Conservation (phyloP, 2,113 vertebrate species). For the Ptilonorhynchus violaceus region DNA sequence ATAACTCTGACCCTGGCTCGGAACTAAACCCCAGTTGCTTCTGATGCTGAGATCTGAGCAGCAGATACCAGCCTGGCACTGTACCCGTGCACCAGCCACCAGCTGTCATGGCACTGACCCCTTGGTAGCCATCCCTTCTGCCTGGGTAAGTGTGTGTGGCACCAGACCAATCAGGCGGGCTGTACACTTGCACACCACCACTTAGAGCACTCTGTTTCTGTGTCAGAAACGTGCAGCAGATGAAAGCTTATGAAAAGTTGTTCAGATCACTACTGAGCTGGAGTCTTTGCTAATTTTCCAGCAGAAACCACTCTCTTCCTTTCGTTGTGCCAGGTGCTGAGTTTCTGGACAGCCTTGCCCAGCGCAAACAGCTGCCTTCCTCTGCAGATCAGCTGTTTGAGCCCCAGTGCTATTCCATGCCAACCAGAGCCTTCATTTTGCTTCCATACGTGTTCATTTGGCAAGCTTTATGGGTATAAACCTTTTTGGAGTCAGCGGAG, state of each 20-base stretch:
- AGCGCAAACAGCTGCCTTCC: neutral
- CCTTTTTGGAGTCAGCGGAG: neutral
- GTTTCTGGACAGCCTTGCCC: neutral
- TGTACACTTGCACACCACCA: neutral
- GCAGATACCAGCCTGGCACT: rapidly evolving
- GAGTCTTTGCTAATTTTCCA: neutral
- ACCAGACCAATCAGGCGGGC: neutral
- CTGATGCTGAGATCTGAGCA: neutral
- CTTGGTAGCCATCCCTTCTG: neutral
- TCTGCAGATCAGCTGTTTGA: neutral
- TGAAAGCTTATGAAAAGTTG: neutral
- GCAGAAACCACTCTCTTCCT: neutral
- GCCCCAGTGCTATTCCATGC: neutral
- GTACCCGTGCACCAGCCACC: neutral
- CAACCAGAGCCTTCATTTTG: neutral
- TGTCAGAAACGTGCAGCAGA: neutral
- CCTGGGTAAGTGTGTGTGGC: neutral
- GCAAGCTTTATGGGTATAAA: neutral
- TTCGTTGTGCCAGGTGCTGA: neutral
- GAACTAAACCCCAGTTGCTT: neutral
- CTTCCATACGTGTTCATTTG: neutral
- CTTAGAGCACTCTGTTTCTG: neutral
- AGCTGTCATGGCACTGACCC: neutral
- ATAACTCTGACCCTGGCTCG: neutral
- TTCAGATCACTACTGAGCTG: neutral